phyloP scores from a whole-genome alignment of 2,113 vertebrate genomes.

The Tetrax tetrax region DNA sequence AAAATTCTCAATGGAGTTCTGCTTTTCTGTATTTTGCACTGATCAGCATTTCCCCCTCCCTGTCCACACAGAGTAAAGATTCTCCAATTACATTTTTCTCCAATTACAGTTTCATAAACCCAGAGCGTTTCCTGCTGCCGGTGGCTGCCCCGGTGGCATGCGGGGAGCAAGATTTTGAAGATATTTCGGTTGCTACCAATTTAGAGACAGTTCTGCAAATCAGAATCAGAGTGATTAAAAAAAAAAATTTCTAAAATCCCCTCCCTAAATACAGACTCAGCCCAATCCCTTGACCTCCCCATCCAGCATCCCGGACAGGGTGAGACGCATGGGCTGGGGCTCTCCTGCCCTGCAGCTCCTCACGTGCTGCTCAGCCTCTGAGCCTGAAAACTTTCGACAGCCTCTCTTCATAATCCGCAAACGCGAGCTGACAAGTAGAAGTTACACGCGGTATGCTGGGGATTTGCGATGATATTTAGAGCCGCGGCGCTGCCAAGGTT shows the following conservation, averaged over 20 bases:
- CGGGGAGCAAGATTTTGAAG: not conserved
- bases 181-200: not conserved
- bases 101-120: not conserved
- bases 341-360: not conserved
- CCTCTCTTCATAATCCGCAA: not conserved
- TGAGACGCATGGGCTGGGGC: not conserved
- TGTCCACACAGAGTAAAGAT: not conserved
- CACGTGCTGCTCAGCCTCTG: not conserved
- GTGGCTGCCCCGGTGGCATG: not conserved
- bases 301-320: fast-evolving
- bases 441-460: not conserved
- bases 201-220: not conserved
- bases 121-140: not conserved
- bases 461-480: constrained; percentile 38
- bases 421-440: constrained; percentile 32
- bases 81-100: not conserved
- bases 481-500: not conserved
- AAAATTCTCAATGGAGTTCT: not conserved
- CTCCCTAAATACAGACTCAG: not conserved
- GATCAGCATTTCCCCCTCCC: not conserved
- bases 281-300: no score
- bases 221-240: fast-evolving
- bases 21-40: not conserved
- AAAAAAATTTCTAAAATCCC: not conserved
- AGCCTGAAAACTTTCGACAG: constrained; percentile 39